Evolutionary conservation across 2,888 invertebrate species (phyloP), one percentile per base, ranked within the genome.

Genomic region (Chrysolina oricalcia): DNA sequence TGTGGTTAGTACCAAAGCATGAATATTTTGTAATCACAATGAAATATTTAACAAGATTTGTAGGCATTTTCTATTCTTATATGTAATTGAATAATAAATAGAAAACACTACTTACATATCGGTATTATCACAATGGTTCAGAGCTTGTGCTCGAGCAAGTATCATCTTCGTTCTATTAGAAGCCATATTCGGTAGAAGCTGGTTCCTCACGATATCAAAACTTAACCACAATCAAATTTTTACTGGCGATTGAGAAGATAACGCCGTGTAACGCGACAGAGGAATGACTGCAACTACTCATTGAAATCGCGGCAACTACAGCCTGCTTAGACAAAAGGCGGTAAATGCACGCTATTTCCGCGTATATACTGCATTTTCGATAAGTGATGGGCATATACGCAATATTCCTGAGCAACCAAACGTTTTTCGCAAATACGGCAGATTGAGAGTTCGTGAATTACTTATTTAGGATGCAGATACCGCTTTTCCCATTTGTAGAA

Each of bases 381-480:
- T 23, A 27, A 23, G 62, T 62, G 21, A 62, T 62, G 62, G 9
- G 62, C 62, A 62, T 62, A 62, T 27, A 62, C 27, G 62, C 62
- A 62, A 62, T 62, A 62, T 62, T 62, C 62, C 27, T 6, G 27
- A 62, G 62, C 15, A 62, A 62, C 27, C 27, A 27, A n/a, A 27
- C 27, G 62, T 62, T 23, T 62, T 62, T 62, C 15, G 62, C 21
- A 62, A 6, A 48, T 48, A 48, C 48, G 48, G 48, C 48, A 48
- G 48, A 48, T 48, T 15, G 48, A n/a, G 48, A 62, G 62, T 62
- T 23, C 15, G 62, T 23, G 35, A 62, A 56, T 56, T 2, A 62
- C 21, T 27, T 62, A 62, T 62, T 62, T 62, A 62, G 62, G n/a
- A 27, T 62, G 62, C 62, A 62, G 62, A 62, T 62, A 62, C 62